Conservation (phyloP, 1,140 invertebrate genomes). For the Liolophura sinensis region DNA sequence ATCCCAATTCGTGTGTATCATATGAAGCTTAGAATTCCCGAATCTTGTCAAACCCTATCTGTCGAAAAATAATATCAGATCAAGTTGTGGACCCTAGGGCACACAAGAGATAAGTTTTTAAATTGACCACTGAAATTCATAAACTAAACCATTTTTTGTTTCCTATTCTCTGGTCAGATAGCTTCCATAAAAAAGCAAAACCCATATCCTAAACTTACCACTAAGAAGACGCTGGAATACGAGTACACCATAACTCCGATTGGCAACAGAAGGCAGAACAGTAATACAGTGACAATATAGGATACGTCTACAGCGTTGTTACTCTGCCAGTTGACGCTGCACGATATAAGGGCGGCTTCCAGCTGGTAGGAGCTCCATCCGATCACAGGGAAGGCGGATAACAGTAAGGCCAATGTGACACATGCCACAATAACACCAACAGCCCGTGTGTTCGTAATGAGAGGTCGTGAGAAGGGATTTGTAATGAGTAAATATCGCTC, state of each 20-base stretch:
- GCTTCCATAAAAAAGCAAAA: too few species aligned
- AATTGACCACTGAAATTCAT: too few species aligned
- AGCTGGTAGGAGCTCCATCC: conserved; percentile 39
- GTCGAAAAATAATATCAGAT: too few species aligned
- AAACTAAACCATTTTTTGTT: too few species aligned
- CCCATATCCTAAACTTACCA: conserved; percentile 27
- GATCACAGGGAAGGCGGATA: conserved; percentile 25
- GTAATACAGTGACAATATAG: conserved; percentile 35
- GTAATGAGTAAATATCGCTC: conserved; percentile 43
- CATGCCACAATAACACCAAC: too few species aligned
- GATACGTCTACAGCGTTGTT: conserved; percentile 14
- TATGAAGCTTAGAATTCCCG: too few species aligned
- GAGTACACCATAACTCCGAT: conserved; percentile 27
- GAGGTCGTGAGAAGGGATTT: conserved; percentile 19
- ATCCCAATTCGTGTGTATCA: too few species aligned
- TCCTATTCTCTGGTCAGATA: too few species aligned
- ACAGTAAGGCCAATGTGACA: conserved; percentile 24
- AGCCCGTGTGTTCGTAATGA: too few species aligned
- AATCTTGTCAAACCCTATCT: too few species aligned
- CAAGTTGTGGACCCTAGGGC: too few species aligned
- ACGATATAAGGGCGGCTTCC: conserved; percentile 34
- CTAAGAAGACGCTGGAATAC: conserved; percentile 29
- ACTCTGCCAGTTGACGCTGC: conserved; percentile 31
- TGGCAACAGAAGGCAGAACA: conserved; percentile 30
- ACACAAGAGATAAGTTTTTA: too few species aligned